Percentiles rank a stretch among this genome's conserved stretches.
Evolutionary conservation across 2,888 invertebrate genomes (phyloP).

Genomic region (Aleiodes alternator): DNA sequence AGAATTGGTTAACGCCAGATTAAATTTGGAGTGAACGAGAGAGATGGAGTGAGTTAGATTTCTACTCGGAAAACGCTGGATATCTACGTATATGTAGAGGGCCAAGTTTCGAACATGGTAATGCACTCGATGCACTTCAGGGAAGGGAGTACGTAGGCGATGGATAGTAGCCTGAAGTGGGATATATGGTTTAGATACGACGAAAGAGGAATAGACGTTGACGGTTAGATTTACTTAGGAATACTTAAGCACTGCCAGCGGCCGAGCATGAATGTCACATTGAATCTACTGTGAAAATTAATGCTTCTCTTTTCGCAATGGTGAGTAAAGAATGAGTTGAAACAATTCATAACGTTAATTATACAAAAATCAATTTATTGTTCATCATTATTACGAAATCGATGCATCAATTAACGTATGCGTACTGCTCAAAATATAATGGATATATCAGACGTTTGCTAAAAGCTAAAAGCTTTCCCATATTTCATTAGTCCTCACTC

Average conservation of each 20-base stretch:
- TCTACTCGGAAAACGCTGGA: constrained; percentile 12
- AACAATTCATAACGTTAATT: constrained; percentile 4
- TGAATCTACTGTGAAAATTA: not conserved
- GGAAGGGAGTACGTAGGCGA: constrained; percentile 37
- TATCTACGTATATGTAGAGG: constrained; percentile 43
- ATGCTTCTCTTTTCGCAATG: not conserved
- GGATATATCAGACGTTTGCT: constrained; percentile 72
- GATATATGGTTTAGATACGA: constrained; percentile 26
- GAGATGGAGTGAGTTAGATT: constrained; percentile 5
- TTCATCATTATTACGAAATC: constrained; percentile 68
- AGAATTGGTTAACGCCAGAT: constrained; percentile 24
- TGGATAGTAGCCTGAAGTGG: constrained; percentile 44
- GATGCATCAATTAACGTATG: constrained; percentile 68
- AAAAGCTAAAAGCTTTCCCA: constrained; percentile 73
- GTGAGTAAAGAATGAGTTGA: constrained; percentile 32
- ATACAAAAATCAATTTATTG: constrained; percentile 62
- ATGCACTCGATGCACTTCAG: constrained; percentile 67
- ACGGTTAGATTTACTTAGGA: constrained; percentile 62
- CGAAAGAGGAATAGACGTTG: constrained; percentile 40
- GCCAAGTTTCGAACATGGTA: constrained; percentile 68
- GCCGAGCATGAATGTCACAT: constrained; percentile 48
- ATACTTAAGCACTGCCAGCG: constrained; percentile 64
- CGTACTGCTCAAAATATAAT: constrained; percentile 58
- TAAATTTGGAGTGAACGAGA: constrained; percentile 4
- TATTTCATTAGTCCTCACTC: constrained; percentile 70